Percentiles rank a stretch among this genome's conserved stretches.
Evolutionary conservation across 1,140 invertebrate genomes (phyloP).

Genomic region (Marisa cornuarietis): DNA sequence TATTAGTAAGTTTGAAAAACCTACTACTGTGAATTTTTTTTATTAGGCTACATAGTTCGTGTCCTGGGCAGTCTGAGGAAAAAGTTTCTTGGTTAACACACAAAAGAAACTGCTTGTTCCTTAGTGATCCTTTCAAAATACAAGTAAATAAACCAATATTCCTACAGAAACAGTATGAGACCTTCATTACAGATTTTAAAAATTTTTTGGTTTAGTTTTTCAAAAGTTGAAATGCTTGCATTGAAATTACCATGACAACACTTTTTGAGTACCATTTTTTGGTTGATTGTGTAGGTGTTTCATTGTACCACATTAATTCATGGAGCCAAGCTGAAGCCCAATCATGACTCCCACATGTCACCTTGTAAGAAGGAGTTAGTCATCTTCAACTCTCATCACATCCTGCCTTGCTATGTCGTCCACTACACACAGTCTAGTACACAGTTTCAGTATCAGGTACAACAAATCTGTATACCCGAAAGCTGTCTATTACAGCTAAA

Average conservation of each 20-base stretch:
- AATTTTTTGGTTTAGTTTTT: not conserved
- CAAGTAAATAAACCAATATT: too few relatives aligned
- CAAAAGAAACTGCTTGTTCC: too few relatives aligned
- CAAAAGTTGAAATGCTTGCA: not conserved
- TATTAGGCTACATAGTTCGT: too few relatives aligned
- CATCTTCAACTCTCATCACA: slow-evolving; percentile 54
- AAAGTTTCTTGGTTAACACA: too few relatives aligned
- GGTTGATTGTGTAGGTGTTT: slow-evolving; percentile 37
- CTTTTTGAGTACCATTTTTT: not conserved
- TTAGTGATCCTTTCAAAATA: too few relatives aligned
- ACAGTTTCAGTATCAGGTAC: slow-evolving; percentile 46
- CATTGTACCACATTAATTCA: slow-evolving; percentile 51
- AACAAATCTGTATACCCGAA: not conserved
- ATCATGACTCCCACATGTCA: slow-evolving; percentile 55
- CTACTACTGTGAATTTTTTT: too few relatives aligned
- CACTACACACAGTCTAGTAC: slow-evolving; percentile 37
- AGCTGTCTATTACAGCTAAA: too few relatives aligned
- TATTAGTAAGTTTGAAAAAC: too few relatives aligned
- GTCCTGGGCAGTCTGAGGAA: too few relatives aligned
- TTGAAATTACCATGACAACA: not conserved
- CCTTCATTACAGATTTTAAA: not conserved
- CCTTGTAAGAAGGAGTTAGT: slow-evolving; percentile 55
- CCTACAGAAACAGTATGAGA: too few relatives aligned
- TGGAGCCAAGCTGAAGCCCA: slow-evolving; percentile 41
- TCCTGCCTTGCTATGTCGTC: slow-evolving; percentile 54